phyloP scores from a whole-genome alignment of 30 jellyfish, hydroid and myxozoan genomes.

The Aurelia coerulea region DNA sequence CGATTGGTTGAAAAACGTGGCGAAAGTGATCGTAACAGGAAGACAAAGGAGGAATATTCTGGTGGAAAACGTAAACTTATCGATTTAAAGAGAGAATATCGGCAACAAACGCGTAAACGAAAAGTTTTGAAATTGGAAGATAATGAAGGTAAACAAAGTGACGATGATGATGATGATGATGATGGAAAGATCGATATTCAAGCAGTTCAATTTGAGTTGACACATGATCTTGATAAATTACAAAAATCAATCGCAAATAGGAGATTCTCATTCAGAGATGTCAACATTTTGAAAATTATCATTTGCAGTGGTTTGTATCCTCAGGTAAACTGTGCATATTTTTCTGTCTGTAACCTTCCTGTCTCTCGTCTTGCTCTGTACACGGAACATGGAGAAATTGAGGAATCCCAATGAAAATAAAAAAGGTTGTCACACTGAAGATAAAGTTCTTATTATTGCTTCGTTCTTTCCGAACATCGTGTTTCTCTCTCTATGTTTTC shows the following conservation, averaged over 20 bases:
- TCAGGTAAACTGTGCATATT: slow-evolving; percentile 51
- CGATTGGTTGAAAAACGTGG: slow-evolving; percentile 41
- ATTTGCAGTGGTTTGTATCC: slow-evolving; percentile 96
- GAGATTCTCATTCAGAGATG: slow-evolving; percentile 66
- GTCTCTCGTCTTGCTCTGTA: background rate
- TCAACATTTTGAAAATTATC: slow-evolving; percentile 71
- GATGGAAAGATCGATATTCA: slow-evolving; percentile 85
- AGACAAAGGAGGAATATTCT: slow-evolving; percentile 25
- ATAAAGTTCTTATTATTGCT: too few species aligned
- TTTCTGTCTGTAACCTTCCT: background rate
- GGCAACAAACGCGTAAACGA: slow-evolving; percentile 76
- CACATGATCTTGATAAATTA: slow-evolving; percentile 77
- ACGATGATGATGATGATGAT: slow-evolving; percentile 66
- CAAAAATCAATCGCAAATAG: slow-evolving; percentile 71
- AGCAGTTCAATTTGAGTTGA: slow-evolving; percentile 89
- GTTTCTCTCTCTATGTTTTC: too few species aligned
- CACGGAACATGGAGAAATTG: too few species aligned
- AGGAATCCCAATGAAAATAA: too few species aligned
- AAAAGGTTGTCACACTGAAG: too few species aligned
- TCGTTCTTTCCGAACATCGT: too few species aligned
- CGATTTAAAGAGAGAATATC: slow-evolving; percentile 80
- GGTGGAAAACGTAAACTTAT: slow-evolving; percentile 71
- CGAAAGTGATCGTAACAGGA: slow-evolving; percentile 9
- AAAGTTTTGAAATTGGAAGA: slow-evolving; percentile 80
- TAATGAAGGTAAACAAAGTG: background rate